These are phyloP conservation scores for Drosophila saltans DNA, from an alignment of 1,140 invertebrate species.

Conservation along the genomic window DNA sequence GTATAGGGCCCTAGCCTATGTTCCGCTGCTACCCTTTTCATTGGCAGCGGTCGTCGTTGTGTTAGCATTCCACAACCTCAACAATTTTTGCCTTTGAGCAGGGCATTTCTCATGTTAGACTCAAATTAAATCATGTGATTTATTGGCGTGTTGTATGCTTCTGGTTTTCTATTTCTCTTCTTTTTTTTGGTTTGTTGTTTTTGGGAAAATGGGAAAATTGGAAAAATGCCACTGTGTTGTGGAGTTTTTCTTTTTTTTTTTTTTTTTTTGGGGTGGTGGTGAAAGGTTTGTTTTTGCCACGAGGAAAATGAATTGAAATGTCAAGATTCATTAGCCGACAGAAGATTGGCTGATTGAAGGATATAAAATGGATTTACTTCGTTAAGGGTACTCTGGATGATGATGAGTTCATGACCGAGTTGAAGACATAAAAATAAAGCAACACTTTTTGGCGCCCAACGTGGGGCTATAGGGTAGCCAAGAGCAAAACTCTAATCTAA, in stretches of 20 bases:
- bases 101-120: conserved; percentile 50
- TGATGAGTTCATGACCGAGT: not conserved
- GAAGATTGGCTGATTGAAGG: conserved; percentile 12
- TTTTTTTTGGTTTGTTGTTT: conserved; percentile 20
- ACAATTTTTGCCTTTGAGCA: conserved; percentile 63
- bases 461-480: no score
- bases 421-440: not conserved
- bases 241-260: no score
- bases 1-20: not conserved
- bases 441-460: not conserved
- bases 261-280: conserved; percentile 32
- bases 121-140: conserved; percentile 78
- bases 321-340: conserved; percentile 71
- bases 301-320: conserved; percentile 68
- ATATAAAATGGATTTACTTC: not conserved
- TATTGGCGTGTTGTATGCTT: conserved; percentile 59
- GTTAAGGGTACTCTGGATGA: not conserved
- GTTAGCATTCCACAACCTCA: conserved; percentile 59
- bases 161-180: conserved; percentile 26
- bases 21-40: conserved; percentile 38
- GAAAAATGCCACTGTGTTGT: conserved; percentile 37
- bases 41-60: no score
- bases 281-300: conserved; percentile 37
- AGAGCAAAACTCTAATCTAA: no score
- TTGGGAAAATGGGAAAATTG: conserved; percentile 12